phyloP scores from a whole-genome alignment of 2,888 invertebrate genomes.

The Eristalis pertinax region DNA sequence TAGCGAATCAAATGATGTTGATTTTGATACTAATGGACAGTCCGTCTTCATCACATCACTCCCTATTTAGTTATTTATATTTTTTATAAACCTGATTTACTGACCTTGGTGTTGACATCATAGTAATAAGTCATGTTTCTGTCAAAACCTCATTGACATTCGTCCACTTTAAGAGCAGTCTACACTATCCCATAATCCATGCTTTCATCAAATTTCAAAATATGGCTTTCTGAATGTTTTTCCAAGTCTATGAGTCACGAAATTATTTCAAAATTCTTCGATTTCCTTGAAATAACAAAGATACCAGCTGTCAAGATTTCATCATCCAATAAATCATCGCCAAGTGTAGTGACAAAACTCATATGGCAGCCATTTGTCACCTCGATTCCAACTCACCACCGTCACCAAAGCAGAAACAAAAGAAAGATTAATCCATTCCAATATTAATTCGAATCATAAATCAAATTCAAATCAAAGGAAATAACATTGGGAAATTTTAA shows the following conservation, averaged over 20 bases:
- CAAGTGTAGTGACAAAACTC: slow-evolving; percentile 24
- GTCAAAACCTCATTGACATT: no score
- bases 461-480: slow-evolving; percentile 58
- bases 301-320: slow-evolving; percentile 9
- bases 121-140: no score
- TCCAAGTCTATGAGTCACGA: neutral
- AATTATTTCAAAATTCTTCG: neutral
- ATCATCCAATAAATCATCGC: slow-evolving; percentile 36
- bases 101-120: no score
- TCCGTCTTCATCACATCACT: no score
- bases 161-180: no score
- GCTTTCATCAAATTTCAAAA: neutral
- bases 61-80: no score
- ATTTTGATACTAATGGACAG: no score
- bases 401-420: slow-evolving; percentile 36
- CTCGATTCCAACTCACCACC: neutral
- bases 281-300: slow-evolving; percentile 22
- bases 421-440: slow-evolving; percentile 55
- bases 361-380: slow-evolving; percentile 34
- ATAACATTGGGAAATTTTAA: slow-evolving; percentile 59
- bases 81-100: no score
- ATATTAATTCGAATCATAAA: slow-evolving; percentile 61
- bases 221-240: neutral
- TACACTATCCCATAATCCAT: no score
- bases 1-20: no score